A percentile compares a stretch with the other conserved stretches of the same genome.
Conservation (phyloP, 1,140 invertebrate species). For the Magallana ariakensis region DNA sequence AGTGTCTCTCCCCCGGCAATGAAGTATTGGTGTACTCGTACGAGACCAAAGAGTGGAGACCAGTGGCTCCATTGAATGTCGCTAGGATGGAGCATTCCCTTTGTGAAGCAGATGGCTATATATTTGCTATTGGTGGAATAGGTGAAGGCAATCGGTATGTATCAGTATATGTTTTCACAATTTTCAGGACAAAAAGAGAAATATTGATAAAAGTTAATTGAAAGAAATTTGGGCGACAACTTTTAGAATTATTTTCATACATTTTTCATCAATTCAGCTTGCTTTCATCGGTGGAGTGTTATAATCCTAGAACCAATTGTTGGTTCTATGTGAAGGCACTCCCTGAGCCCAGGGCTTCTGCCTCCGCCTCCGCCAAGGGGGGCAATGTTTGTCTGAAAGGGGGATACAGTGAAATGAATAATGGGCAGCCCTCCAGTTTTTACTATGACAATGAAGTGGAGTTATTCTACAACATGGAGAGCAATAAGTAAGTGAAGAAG, state of each 20-base stretch:
- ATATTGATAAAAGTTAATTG: too few species aligned
- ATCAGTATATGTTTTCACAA: not conserved
- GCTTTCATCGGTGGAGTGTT: slow-evolving; percentile 52
- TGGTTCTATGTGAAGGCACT: slow-evolving; percentile 54
- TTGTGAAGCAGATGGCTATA: not conserved
- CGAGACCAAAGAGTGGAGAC: not conserved
- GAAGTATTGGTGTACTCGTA: not conserved
- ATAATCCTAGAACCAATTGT: slow-evolving; percentile 50
- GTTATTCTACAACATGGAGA: slow-evolving; percentile 42
- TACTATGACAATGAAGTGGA: slow-evolving; percentile 47
- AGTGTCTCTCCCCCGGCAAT: not conserved
- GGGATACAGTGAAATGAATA: slow-evolving; percentile 51
- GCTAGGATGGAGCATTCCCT: not conserved
- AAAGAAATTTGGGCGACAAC: too few species aligned
- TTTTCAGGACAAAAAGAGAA: too few species aligned
- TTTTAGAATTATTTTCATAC: too few species aligned
- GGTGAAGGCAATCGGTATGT: slow-evolving; percentile 2
- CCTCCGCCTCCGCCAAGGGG: slow-evolving; percentile 18
- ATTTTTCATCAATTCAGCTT: not conserved
- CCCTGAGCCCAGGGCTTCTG: slow-evolving; percentile 46
- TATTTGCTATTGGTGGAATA: slow-evolving; percentile 11
- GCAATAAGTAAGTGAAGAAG: slow-evolving; percentile 46
- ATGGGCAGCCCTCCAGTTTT: slow-evolving; percentile 18
- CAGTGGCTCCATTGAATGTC: not conserved
- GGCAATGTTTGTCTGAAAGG: slow-evolving; percentile 58